phyloP scores from a whole-genome alignment of 2,888 invertebrate species.

The Acrocyrtus sp. region DNA sequence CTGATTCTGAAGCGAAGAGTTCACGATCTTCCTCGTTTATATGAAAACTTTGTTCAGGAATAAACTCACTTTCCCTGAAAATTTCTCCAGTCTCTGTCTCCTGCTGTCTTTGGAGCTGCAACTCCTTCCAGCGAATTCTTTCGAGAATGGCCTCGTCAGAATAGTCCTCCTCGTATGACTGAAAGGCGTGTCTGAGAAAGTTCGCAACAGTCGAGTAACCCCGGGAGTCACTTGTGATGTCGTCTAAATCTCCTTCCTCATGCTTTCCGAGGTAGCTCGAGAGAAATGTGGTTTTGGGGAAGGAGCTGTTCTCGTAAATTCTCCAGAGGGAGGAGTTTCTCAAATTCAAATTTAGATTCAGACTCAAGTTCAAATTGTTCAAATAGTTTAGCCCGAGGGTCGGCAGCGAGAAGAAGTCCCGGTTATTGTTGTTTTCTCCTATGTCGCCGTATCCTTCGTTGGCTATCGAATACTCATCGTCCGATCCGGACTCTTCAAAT shows the following conservation, averaged over 20 bases:
- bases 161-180: slow-evolving; percentile 30
- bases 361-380: slow-evolving; percentile 58
- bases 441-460: slow-evolving; percentile 37
- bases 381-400: slow-evolving; percentile 58
- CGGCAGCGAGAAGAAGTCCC: slow-evolving; percentile 55
- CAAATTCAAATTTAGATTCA: slow-evolving; percentile 58
- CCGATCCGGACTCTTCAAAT: slow-evolving; percentile 26
- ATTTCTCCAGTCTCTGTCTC: background rate
- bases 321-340: slow-evolving; percentile 58
- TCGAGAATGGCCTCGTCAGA: slow-evolving; percentile 43
- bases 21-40: background rate
- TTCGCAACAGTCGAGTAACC: slow-evolving; percentile 38
- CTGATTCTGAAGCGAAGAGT: background rate
- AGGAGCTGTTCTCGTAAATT: slow-evolving; percentile 58
- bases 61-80: background rate
- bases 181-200: slow-evolving; percentile 41
- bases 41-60: background rate
- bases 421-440: slow-evolving; percentile 41
- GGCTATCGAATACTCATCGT: slow-evolving; percentile 36
- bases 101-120: slow-evolving; percentile 26
- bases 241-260: slow-evolving; percentile 20
- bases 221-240: slow-evolving; percentile 25
- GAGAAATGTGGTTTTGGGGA: slow-evolving; percentile 33
- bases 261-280: slow-evolving; percentile 42
- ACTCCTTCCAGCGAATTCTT: slow-evolving; percentile 29